Evolutionary conservation across 1,140 invertebrate species (phyloP), one percentile per base, ranked within the genome.

Genomic region (Radopholus similis): DNA sequence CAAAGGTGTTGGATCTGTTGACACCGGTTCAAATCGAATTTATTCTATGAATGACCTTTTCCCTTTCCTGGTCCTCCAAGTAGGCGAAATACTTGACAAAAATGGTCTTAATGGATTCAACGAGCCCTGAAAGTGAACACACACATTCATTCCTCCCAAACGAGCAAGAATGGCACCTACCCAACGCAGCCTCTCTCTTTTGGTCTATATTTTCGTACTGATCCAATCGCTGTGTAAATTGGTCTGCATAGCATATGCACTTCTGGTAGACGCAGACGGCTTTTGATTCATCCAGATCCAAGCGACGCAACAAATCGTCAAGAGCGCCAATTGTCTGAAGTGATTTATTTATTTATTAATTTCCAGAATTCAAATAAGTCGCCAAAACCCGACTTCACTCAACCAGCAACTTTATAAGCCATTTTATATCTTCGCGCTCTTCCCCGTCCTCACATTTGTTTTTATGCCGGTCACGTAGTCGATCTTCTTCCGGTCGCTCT

Each of bases 261-360:
- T 78, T 51, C 37, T 82, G 77, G 54, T 63, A 82, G 8, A 65
- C 63, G 57, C 79, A 81, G n/a, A 81, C 23, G 6, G 79, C 79
- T 53, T 81, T 81, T 11, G 79, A 77, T 66, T 82, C 80, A 13
- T 66, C 66, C 32, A 82, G 44, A 28, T 81, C 78, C n/a, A 81
- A 58, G 2, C 73, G 75, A n/a, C 67, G 59, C 34, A 73, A 63
- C 28, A 82, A 54, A 32, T 75, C 68, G 47, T 81, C 77, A 18
- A 81, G 65, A 21, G 64, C 70, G 37, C 47, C 28, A 18, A 81
- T 68, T 2, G 77, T 58, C 76, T 76, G 26, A 58, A 74, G 9
- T n/a, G 4, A 54, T 0, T 37, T 63, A n/a, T 65, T 64, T 63
- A 8, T 28, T 34, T 21, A 58, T 13, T 9, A 28, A 35, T 5